These are phyloP conservation scores for Dolichotis patagonum DNA, from an alignment of 2,113 vertebrate genomes.

Conservation along the genomic window DNA sequence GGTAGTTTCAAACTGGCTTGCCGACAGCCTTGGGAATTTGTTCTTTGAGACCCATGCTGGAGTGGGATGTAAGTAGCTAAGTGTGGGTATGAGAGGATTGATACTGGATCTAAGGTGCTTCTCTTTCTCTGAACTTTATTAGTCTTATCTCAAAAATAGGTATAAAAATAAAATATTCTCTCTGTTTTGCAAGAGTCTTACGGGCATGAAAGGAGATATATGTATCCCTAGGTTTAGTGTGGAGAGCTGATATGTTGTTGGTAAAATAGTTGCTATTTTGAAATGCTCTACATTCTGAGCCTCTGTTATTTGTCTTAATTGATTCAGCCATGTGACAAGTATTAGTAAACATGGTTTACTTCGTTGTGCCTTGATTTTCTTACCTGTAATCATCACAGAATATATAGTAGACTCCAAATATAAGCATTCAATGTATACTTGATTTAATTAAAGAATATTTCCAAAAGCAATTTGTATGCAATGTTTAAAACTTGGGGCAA, in stretches of 20 bases:
- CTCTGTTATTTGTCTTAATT: background rate
- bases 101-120: background rate
- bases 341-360: background rate
- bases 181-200: background rate
- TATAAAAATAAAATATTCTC: background rate
- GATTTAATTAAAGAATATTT: background rate
- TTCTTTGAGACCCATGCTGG: background rate
- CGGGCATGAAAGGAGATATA: background rate
- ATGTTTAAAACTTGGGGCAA: background rate
- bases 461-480: background rate
- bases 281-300: background rate
- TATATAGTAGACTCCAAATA: background rate
- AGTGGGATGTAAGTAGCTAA: background rate
- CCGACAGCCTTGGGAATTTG: background rate
- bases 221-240: background rate
- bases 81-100: background rate
- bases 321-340: background rate
- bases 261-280: background rate
- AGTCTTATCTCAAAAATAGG: background rate
- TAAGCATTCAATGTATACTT: background rate
- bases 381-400: background rate
- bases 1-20: background rate
- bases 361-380: background rate
- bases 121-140: background rate
- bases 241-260: background rate